Percentiles rank a stretch among this genome's conserved stretches.
These are phyloP conservation scores for Eriocheir sinensis DNA, from an alignment of 1,140 invertebrate species.

Conservation along the genomic window DNA sequence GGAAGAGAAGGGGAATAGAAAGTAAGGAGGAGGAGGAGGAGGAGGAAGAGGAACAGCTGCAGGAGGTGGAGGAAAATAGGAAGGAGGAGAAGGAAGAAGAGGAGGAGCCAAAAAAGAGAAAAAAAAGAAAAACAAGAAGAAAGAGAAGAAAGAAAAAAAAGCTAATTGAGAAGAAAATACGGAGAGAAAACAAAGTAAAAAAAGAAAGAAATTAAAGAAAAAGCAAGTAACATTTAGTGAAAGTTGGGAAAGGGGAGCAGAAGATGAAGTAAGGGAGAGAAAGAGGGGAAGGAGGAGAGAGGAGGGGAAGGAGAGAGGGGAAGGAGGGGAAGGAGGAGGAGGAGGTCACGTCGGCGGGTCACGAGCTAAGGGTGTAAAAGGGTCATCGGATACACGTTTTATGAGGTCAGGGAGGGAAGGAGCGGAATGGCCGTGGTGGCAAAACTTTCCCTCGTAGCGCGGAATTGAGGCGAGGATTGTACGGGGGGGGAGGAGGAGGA, in stretches of 20 bases:
- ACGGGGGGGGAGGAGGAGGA: not conserved
- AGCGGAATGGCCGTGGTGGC: conserved; percentile 39
- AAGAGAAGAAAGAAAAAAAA: not conserved
- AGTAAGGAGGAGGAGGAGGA: not conserved
- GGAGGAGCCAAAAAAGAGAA: too few relatives aligned
- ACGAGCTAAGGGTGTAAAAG: conserved; percentile 58
- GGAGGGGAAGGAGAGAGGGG: not conserved
- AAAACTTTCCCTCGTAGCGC: conserved; percentile 9
- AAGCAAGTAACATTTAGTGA: not conserved
- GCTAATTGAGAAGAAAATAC: not conserved
- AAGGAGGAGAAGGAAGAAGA: not conserved
- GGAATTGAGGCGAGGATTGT: conserved; percentile 34
- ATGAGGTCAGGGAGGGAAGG: conserved; percentile 59
- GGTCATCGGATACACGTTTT: conserved; percentile 68
- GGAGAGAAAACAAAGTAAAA: not conserved
- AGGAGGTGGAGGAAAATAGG: too few relatives aligned
- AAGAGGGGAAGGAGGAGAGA: not conserved
- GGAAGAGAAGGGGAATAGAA: not conserved
- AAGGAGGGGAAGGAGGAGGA: not conserved
- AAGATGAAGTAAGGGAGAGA: not conserved
- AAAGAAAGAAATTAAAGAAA: not conserved
- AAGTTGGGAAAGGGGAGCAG: not conserved
- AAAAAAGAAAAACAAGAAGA: not conserved
- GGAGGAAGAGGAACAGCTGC: not conserved
- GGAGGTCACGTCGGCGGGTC: conserved; percentile 39